Conservation (phyloP, 2,888 invertebrate genomes). For the Orthosia cruda region DNA sequence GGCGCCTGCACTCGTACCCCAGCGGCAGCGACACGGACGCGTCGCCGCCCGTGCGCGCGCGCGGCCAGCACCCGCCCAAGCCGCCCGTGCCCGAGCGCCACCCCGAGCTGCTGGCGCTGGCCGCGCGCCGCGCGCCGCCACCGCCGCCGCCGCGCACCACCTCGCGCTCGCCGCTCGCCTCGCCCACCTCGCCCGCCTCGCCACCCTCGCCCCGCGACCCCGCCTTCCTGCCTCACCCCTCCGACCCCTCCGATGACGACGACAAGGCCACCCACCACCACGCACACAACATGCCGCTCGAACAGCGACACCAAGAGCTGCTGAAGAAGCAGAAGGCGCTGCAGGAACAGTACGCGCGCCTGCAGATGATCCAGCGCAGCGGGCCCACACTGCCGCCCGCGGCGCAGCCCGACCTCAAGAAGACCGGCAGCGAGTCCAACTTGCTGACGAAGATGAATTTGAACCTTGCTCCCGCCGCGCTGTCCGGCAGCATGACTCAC, state of each 20-base stretch:
- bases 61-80: slow-evolving; percentile 92
- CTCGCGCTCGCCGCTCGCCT: slow-evolving; percentile 96
- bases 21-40: slow-evolving; percentile 96
- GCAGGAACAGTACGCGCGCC: slow-evolving; percentile 97
- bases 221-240: slow-evolving; percentile 46
- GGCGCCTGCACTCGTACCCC: slow-evolving; percentile 96
- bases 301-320: slow-evolving; percentile 97
- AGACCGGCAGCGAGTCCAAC: slow-evolving; percentile 97
- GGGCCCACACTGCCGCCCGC: slow-evolving; percentile 93
- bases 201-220: slow-evolving; percentile 90
- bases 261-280: slow-evolving; percentile 90
- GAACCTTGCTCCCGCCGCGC: slow-evolving; percentile 90
- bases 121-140: slow-evolving; percentile 95
- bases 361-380: slow-evolving; percentile 97
- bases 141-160: slow-evolving; percentile 98
- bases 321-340: slow-evolving; percentile 97
- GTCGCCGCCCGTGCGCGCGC: slow-evolving; percentile 94
- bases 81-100: slow-evolving; percentile 97
- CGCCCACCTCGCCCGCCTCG: slow-evolving; percentile 94
- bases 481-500: slow-evolving; percentile 88
- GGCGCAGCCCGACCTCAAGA: slow-evolving; percentile 94
- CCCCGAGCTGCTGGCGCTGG: slow-evolving; percentile 94
- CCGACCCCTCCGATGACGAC: slow-evolving; percentile 85
- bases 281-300: slow-evolving; percentile 92
- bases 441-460: slow-evolving; percentile 96